phyloP scores from a whole-genome alignment of 2,888 invertebrate species.

The Drosophila recens region DNA sequence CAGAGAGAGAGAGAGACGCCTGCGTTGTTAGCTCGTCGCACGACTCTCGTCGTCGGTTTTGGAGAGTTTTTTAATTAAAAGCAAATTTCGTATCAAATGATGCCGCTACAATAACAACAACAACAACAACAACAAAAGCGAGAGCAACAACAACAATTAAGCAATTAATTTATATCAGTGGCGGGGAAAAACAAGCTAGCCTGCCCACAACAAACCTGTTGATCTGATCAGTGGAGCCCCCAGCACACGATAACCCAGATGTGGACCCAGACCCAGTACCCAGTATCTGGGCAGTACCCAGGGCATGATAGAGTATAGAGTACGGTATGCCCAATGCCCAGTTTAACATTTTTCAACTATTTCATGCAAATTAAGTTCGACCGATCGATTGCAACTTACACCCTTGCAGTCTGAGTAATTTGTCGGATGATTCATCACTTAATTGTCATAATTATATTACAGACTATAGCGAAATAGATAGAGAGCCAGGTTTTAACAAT shows the following conservation, averaged over 20 bases:
- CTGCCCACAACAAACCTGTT: conserved; percentile 71
- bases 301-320: conserved; percentile 3
- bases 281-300: conserved; percentile 41
- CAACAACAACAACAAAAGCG: conserved; percentile 29
- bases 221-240: conserved; percentile 56
- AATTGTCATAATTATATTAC: conserved; percentile 27
- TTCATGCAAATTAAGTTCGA: conserved; percentile 28
- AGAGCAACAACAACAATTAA: conserved; percentile 63
- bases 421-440: conserved; percentile 33
- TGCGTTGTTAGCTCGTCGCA: conserved; percentile 12
- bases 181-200: conserved; percentile 68
- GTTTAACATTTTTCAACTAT: conserved; percentile 1
- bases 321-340: conserved; percentile 1
- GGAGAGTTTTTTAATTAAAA: conserved; percentile 77
- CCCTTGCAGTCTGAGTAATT: conserved; percentile 33
- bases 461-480: conserved; percentile 12
- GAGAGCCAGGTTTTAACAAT: conserved; percentile 12
- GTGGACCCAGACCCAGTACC: conserved; percentile 22
- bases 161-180: conserved; percentile 74
- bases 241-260: conserved; percentile 43
- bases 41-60: conserved; percentile 25
- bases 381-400: conserved; percentile 12
- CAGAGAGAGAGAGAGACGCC: conserved; percentile 23
- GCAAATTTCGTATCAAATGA: conserved; percentile 73
- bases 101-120: conserved; percentile 50